A percentile compares a stretch with the other conserved stretches of the same genome.
Evolutionary conservation across 2,113 vertebrate genomes (phyloP).

Genomic region (Chloropsis cyanopogon): DNA sequence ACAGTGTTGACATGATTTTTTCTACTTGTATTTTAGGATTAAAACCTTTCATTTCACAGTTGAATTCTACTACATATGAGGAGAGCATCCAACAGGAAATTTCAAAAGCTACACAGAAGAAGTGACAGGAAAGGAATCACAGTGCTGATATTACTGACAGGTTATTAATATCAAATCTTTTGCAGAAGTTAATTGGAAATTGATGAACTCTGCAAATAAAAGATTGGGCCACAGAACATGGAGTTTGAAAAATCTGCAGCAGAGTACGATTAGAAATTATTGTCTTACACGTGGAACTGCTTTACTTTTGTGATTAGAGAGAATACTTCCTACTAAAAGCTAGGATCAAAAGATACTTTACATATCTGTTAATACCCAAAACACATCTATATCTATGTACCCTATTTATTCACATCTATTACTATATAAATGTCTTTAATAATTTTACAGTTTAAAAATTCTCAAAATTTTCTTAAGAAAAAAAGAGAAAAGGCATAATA

Average conservation of each 20-base stretch:
- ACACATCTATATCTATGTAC: background rate
- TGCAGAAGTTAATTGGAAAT: background rate
- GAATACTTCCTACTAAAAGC: background rate
- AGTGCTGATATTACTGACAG: background rate
- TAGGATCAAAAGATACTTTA: background rate
- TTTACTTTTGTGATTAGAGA: background rate
- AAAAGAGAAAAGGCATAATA: background rate
- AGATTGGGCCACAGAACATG: background rate
- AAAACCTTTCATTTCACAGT: background rate
- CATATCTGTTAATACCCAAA: background rate
- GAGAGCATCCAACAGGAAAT: background rate
- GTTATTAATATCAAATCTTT: background rate
- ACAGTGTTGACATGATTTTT: background rate
- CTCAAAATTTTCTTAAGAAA: background rate
- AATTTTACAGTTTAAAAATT: background rate
- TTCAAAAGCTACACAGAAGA: background rate
- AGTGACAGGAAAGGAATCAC: background rate
- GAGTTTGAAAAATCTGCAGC: background rate
- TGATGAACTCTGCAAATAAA: background rate
- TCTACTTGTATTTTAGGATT: background rate
- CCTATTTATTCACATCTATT: background rate
- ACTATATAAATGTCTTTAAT: background rate
- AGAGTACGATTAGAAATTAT: background rate
- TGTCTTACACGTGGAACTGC: background rate
- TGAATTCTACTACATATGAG: background rate